Evolutionary conservation across 2,113 vertebrate genomes (phyloP).

Genomic region (Macrotis lagotis): DNA sequence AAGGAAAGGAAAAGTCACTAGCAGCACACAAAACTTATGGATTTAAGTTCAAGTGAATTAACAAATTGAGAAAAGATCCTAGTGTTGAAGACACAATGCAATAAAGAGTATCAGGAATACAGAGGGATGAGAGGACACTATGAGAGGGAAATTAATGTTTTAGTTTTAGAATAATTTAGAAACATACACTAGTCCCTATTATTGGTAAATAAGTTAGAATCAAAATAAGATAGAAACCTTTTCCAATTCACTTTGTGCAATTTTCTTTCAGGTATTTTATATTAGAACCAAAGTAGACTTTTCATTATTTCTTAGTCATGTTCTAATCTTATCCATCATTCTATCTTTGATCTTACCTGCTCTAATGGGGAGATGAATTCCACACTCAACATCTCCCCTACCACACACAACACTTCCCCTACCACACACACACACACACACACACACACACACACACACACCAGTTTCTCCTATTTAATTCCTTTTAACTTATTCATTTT

Average conservation of each 20-base stretch:
- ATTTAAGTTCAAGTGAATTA: too few species aligned
- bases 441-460: not conserved
- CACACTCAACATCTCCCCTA: not conserved
- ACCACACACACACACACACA: not conserved
- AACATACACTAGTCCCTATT: too few species aligned
- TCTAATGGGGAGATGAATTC: not conserved
- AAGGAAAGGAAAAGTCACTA: too few species aligned
- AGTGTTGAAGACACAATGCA: too few species aligned
- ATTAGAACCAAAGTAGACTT: not conserved
- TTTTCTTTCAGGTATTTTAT: not conserved
- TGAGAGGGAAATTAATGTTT: too few species aligned
- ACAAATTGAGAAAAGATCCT: too few species aligned
- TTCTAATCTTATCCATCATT: not conserved
- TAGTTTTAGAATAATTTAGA: too few species aligned
- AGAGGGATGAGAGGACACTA: too few species aligned
- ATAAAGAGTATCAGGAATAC: too few species aligned
- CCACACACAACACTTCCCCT: too few species aligned
- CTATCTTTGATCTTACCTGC: not conserved
- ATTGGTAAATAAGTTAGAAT: too few species aligned
- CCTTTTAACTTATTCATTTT: not conserved
- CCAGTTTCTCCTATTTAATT: not conserved
- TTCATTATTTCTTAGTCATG: not conserved
- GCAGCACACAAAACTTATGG: too few species aligned
- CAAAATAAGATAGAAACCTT: not conserved
- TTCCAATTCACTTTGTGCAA: not conserved